Evolutionary conservation across 2,888 invertebrate genomes (phyloP).

Genomic region (Apotomis betuletana): DNA sequence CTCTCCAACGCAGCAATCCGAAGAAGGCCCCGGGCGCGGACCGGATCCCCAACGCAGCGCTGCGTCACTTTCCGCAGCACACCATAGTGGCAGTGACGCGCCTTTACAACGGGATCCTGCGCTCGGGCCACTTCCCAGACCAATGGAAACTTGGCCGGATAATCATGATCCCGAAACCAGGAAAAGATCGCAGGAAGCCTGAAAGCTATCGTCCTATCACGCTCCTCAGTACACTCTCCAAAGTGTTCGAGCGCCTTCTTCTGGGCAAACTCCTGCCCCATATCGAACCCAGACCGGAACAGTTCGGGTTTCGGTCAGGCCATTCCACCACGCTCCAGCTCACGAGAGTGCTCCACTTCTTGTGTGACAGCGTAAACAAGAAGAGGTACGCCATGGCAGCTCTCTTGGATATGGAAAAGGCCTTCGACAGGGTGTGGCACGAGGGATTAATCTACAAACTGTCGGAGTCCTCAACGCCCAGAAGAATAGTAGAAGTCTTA

Average conservation of each 20-base stretch:
- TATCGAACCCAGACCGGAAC: constrained; percentile 3
- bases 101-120: constrained; percentile 6
- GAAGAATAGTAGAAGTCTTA: background rate
- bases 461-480: constrained; percentile 3
- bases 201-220: constrained; percentile 28
- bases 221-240: no score
- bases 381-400: background rate
- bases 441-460: constrained; percentile 24
- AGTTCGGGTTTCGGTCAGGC: constrained; percentile 23
- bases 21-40: constrained; percentile 26
- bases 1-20: background rate
- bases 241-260: no score
- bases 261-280: constrained; percentile 12
- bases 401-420: background rate
- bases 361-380: background rate
- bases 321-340: constrained; percentile 36
- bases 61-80: constrained; percentile 9
- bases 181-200: background rate
- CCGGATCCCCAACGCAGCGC: background rate
- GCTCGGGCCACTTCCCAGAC: constrained; percentile 21
- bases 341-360: background rate
- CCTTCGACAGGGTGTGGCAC: constrained; percentile 11
- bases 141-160: constrained; percentile 36
- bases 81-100: background rate
- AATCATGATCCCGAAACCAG: constrained; percentile 1